These are phyloP conservation scores for Scaptomyza cyrtandrae DNA, from an alignment of 2,888 invertebrate species.

Conservation along the genomic window DNA sequence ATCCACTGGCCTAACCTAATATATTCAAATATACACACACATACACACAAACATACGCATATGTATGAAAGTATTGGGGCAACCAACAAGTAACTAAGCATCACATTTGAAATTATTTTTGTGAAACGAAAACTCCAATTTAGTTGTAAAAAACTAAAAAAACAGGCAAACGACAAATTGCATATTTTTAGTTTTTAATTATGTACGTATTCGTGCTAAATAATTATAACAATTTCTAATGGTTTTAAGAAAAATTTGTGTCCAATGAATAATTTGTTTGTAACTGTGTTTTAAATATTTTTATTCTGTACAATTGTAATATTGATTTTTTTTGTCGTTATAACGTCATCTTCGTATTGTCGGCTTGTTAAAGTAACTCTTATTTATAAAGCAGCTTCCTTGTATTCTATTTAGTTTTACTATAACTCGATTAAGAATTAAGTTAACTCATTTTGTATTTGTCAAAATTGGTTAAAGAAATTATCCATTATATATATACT, in stretches of 20 bases:
- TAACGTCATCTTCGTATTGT: constrained; percentile 52
- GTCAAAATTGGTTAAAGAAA: constrained; percentile 35
- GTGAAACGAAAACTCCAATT: constrained; percentile 56
- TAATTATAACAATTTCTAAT: constrained; percentile 23
- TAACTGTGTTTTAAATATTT: constrained; percentile 25
- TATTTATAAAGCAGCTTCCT: constrained; percentile 62
- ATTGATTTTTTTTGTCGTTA: constrained; percentile 4
- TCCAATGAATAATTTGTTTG: constrained; percentile 53
- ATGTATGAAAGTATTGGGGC: constrained; percentile 37
- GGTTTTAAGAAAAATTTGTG: constrained; percentile 34
- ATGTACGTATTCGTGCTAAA: constrained; percentile 30
- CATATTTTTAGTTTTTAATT: constrained; percentile 47
- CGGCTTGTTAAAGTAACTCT: constrained; percentile 46
- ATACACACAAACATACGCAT: not conserved
- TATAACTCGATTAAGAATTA: constrained; percentile 40
- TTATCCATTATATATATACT: constrained; percentile 28
- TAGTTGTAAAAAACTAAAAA: constrained; percentile 38
- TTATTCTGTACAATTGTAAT: constrained; percentile 45
- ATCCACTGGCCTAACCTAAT: constrained; percentile 44
- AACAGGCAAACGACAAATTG: constrained; percentile 22
- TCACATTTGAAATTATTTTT: constrained; percentile 77
- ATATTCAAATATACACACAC: constrained; percentile 22
- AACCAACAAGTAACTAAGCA: constrained; percentile 64
- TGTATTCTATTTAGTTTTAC: constrained; percentile 70
- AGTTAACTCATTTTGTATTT: constrained; percentile 44